These are phyloP conservation scores for Glyphotaelius pellucidus DNA, from an alignment of 2,888 invertebrate species.

Conservation along the genomic window DNA sequence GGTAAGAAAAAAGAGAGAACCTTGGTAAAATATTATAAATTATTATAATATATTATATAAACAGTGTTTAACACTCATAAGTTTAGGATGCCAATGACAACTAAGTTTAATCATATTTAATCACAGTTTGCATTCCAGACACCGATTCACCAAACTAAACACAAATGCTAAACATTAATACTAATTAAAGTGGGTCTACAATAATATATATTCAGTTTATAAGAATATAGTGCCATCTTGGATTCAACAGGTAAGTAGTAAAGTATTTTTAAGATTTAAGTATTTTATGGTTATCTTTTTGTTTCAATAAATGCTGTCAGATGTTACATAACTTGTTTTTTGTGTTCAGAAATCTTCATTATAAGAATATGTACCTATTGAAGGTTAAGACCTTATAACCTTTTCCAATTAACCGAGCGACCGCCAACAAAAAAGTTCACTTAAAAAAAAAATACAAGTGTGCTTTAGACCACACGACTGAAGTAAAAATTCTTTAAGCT, in stretches of 20 bases:
- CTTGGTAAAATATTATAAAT: background rate
- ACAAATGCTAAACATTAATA: conserved; percentile 38
- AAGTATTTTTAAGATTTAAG: background rate
- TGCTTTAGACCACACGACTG: no score
- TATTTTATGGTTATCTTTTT: background rate
- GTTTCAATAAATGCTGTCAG: background rate
- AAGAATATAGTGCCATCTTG: conserved; percentile 22
- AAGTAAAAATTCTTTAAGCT: no score
- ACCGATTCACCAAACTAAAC: conserved; percentile 28
- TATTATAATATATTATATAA: background rate
- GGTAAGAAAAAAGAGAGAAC: background rate
- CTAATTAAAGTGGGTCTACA: background rate
- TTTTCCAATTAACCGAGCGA: background rate
- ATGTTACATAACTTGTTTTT: background rate
- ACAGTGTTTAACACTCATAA: background rate
- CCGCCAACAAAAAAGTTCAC: background rate
- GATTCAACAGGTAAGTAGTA: background rate
- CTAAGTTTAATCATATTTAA: conserved; percentile 18
- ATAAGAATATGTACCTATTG: background rate
- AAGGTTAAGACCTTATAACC: background rate
- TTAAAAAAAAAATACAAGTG: no score
- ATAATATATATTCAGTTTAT: background rate
- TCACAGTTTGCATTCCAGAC: conserved; percentile 38
- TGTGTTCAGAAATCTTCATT: background rate
- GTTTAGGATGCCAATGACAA: conserved; percentile 16